Evolutionary conservation across 64 coral and sea anemone species (phyloP), one percentile per base, ranked within the genome.

Genomic region (Montipora foliosa): DNA sequence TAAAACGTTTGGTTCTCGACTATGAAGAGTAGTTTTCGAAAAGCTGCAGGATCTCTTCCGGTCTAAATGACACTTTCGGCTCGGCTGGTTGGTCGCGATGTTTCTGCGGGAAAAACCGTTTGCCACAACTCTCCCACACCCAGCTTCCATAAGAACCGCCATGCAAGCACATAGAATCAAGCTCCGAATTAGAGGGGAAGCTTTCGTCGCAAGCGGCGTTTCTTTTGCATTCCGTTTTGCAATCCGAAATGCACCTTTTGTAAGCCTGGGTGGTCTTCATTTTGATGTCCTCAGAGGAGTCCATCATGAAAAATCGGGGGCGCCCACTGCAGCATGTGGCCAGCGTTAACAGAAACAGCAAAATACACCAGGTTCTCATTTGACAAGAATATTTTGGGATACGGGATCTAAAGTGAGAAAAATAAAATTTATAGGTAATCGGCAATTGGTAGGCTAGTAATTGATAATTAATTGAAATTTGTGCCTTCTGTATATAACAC

Each of bases 341-440:
- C 82, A 85, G 62, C 66, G 82, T 10, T 22, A 69, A 8, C n/a
- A 85, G n/a, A 8, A 71, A 44, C 2, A 85, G 6, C 6, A 85
- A 67, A 16, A 85, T 5, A 44, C 47, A 19, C 60, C 82, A 71
- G 44, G 82, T 20, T 44, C 6, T 85, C 82, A 85, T 85, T 19
- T 45, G 81, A 20, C 20, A 1, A 8, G 4, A 15, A 61, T 13
- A 14, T 51, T 37, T 60, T 17, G 21, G 2, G 80, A 37, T 3
- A 49, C 37, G 60, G 61, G 25, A 47, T 60, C 81, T 84, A n/a
- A 3, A 7, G 37, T 13, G 22, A 20, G 61, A n/a, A 11, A 60
- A 8, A 15, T 17, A 71, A 7, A 67, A 67, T 15, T 14, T 14
- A 17, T 14, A 67, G 16, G 62, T 55, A 37, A 37, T 37, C 37